Evolutionary conservation across 2,797 vertebrate species (phyloP), one percentile per base, ranked within the genome.

Genomic region (Sebastes elongatus): DNA sequence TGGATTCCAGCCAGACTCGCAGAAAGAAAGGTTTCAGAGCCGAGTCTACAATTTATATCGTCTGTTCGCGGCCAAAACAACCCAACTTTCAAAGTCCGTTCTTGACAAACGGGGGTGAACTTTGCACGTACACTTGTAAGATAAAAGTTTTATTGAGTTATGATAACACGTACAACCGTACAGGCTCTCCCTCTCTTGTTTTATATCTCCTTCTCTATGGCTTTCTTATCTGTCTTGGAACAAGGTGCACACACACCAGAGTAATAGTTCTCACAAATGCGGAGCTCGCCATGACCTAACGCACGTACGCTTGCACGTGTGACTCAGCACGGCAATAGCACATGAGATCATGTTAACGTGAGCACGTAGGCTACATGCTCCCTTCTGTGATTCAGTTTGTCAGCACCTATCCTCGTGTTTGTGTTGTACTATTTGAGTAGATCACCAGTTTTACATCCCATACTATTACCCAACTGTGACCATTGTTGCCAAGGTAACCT

Each of bases 61-160:
- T 52, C 63, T 67, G 27, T 68, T 73, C 5, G 25, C 46, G 1
- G 64, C 32, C 74, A 68, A 85, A 85, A 89, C 85, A 83, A 66
- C 28, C 5, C 59, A 30, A 53, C 73, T 79, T 56, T 63, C 82
- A 88, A 81, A 88, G 87, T 88, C 81, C 23, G 2, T 20, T 84
- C 84, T 78, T 82, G 32, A 84, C 72, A 84, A 83, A 82, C 76
- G 25, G 14, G 62, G 71, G 32, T 90, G 90, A 84, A 93, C 93
- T 92, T 93, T 94, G 89, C 22, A 9, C 86, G n/a, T 67, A 33
- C 71, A 77, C 69, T 78, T 60, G 56, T 27, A 28, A 70, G 83
- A 90, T 93, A 87, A 94, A 90, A 69, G 62, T 86, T 93, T 89
- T 91, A 91, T 88, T 78, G 86, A 78, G 52, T 86, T 79, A 86